phyloP scores from a whole-genome alignment of 2,113 vertebrate species.

The Galemys pyrenaicus region DNA sequence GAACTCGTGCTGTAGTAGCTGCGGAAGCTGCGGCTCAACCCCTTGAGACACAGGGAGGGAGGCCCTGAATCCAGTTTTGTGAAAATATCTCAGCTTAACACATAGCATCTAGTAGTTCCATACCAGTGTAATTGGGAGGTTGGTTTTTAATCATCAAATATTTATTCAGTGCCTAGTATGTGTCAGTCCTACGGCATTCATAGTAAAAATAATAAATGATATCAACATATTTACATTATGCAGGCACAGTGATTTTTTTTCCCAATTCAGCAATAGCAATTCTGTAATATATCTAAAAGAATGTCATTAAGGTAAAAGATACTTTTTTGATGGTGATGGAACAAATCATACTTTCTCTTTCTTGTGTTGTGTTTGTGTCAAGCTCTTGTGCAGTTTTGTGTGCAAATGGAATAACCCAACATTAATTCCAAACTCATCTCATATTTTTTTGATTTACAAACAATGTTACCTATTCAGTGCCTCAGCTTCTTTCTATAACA shows the following conservation, averaged over 20 bases:
- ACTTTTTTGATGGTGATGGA: neutral
- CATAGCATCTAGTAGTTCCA: neutral
- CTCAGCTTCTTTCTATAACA: neutral
- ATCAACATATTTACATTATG: neutral
- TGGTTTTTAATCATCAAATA: neutral
- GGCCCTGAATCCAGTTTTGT: neutral
- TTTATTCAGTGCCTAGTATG: neutral
- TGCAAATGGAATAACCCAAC: neutral
- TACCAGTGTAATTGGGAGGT: neutral
- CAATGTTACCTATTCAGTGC: neutral
- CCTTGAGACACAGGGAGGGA: too few species aligned
- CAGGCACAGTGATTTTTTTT: neutral
- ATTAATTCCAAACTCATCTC: neutral
- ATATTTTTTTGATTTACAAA: neutral
- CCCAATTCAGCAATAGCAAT: neutral
- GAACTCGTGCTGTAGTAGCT: too few species aligned
- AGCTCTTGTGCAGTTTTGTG: neutral
- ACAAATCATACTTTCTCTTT: neutral
- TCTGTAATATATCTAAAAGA: neutral
- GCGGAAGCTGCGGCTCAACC: too few species aligned
- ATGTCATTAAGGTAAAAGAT: neutral
- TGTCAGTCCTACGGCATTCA: neutral
- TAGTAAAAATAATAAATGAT: neutral
- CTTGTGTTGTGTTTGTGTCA: neutral
- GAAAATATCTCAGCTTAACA: neutral